Evolutionary conservation across 92 coral and sea anemone genomes (phyloP).

Genomic region (Parazoanthus atlanticus): DNA sequence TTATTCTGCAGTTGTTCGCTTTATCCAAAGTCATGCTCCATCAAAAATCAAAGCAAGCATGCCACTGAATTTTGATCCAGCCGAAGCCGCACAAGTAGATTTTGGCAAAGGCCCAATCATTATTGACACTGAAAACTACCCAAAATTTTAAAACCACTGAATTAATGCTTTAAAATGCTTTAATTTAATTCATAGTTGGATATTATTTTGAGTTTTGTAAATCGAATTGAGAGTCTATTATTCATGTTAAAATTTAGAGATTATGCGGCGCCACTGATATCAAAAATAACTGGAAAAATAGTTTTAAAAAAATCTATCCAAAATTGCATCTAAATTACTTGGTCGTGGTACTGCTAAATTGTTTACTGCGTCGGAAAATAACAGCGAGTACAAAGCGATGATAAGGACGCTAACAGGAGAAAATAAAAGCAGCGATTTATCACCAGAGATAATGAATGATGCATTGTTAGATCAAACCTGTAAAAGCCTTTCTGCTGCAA

Average conservation of each 20-base stretch:
- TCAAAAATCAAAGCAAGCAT: neutral
- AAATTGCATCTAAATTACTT: constrained; percentile 5
- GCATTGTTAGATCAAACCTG: constrained; percentile 24
- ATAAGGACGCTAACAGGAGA: constrained; percentile 22
- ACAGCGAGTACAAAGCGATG: constrained; percentile 26
- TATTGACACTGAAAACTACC: neutral
- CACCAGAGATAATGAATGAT: constrained; percentile 24
- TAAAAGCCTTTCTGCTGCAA: constrained; percentile 23
- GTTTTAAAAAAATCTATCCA: constrained; percentile 20
- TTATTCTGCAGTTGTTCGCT: constrained; percentile 8
- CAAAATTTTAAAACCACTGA: constrained; percentile 14
- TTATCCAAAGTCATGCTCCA: constrained; percentile 1
- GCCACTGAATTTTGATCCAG: neutral
- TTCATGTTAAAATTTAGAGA: constrained; percentile 20
- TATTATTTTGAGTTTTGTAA: constrained; percentile 12
- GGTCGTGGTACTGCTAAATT: constrained; percentile 20
- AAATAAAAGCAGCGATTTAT: constrained; percentile 22
- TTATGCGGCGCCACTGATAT: constrained; percentile 26
- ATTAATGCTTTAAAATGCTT: constrained; percentile 19
- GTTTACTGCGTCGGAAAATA: constrained; percentile 24
- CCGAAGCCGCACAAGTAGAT: constrained; percentile 1
- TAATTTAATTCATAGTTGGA: constrained; percentile 10
- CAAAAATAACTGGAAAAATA: constrained; percentile 21
- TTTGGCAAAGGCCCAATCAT: neutral
- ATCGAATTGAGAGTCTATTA: constrained; percentile 20